phyloP scores from a whole-genome alignment of 2,888 invertebrate species.

The Cheilosia vulpina region DNA sequence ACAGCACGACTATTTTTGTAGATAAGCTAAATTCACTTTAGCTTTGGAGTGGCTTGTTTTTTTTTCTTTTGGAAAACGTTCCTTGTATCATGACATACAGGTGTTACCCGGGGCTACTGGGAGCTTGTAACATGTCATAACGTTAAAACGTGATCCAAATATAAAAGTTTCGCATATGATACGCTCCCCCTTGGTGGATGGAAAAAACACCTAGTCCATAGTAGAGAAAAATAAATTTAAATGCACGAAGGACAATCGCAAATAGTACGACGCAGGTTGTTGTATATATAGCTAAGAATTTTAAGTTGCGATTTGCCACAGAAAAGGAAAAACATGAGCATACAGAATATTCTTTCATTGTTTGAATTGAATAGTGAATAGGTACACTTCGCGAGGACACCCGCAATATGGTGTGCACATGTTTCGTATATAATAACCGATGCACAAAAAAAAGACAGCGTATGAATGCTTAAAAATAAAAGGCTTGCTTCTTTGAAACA shows the following conservation, averaged over 20 bases:
- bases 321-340: slow-evolving; percentile 7
- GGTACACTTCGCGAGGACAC: slow-evolving; percentile 7
- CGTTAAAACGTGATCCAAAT: slow-evolving; percentile 74
- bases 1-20: slow-evolving; percentile 52
- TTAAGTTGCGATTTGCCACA: slow-evolving; percentile 50
- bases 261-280: slow-evolving; percentile 42
- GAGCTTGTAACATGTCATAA: slow-evolving; percentile 72
- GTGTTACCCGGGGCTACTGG: slow-evolving; percentile 57
- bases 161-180: slow-evolving; percentile 59
- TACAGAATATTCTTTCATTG: slow-evolving; percentile 13
- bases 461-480: slow-evolving; percentile 5
- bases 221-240: slow-evolving; percentile 50
- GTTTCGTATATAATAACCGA: slow-evolving; percentile 8
- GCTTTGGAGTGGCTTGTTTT: slow-evolving; percentile 42
- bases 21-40: slow-evolving; percentile 67
- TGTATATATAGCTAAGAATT: slow-evolving; percentile 45
- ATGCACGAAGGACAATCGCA: slow-evolving; percentile 64
- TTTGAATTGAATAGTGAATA: no score
- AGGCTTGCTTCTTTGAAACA: slow-evolving; percentile 54
- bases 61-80: slow-evolving; percentile 42
- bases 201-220: slow-evolving; percentile 7
- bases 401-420: slow-evolving; percentile 63
- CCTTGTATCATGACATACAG: slow-evolving; percentile 61
- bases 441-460: neutral
- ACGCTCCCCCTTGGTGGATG: slow-evolving; percentile 27